phyloP scores from a whole-genome alignment of 1,140 invertebrate genomes.

The Brachionus calyciflorus region DNA sequence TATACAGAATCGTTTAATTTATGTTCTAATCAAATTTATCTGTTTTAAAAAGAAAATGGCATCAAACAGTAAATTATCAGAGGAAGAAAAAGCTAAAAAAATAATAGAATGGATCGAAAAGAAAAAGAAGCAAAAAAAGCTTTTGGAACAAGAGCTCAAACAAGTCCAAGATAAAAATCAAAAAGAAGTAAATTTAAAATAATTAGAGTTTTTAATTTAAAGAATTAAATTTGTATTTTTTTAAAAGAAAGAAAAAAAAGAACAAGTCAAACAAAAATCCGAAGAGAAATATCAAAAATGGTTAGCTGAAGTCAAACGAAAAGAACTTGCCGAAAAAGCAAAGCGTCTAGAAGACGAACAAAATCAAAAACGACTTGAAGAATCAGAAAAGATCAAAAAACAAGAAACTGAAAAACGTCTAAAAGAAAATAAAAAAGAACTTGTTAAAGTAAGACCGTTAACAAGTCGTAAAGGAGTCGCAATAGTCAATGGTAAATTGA shows the following conservation, averaged over 20 bases:
- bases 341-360: neutral
- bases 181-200: neutral
- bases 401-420: slow-evolving; percentile 1
- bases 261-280: neutral
- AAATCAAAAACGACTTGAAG: neutral
- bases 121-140: slow-evolving; percentile 5
- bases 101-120: slow-evolving; percentile 35
- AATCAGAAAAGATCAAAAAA: slow-evolving; percentile 2
- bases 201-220: neutral
- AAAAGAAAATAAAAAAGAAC: slow-evolving; percentile 28
- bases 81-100: slow-evolving; percentile 31
- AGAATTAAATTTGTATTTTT: neutral
- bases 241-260: slow-evolving; percentile 9
- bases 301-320: slow-evolving; percentile 3
- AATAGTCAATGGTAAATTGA: slow-evolving; percentile 31
- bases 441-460: slow-evolving; percentile 2
- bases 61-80: slow-evolving; percentile 2
- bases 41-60: neutral
- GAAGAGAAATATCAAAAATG: slow-evolving; percentile 40
- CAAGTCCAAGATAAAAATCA: neutral
- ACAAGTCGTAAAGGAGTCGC: neutral
- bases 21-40: no score
- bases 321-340: slow-evolving; percentile 14
- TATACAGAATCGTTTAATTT: no score
- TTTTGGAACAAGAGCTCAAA: neutral